phyloP scores from a whole-genome alignment of 2,888 invertebrate genomes.

The Diabrotica balteata region DNA sequence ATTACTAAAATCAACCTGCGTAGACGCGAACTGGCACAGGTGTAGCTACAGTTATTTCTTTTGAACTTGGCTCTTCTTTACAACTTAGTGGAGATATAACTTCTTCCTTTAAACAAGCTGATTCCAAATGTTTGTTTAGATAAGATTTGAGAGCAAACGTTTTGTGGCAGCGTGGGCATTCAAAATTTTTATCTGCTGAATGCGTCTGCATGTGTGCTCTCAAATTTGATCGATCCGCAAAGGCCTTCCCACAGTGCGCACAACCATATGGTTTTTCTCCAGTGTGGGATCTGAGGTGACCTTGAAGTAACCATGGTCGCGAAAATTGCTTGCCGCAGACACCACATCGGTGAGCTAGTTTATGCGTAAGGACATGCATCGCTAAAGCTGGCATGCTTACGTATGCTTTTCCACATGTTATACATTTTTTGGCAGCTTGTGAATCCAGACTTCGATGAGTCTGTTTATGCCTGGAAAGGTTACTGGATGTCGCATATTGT shows the following conservation, averaged over 20 bases:
- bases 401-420: constrained; percentile 94
- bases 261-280: constrained; percentile 94
- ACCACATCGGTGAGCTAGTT: constrained; percentile 88
- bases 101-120: constrained; percentile 80
- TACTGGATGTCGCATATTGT: constrained; percentile 88
- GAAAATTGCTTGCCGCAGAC: constrained; percentile 95
- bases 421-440: constrained; percentile 91
- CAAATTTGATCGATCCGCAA: constrained; percentile 92
- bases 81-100: constrained; percentile 44
- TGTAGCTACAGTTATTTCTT: constrained; percentile 39
- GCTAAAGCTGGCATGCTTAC: constrained; percentile 97
- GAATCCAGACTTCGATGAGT: constrained; percentile 93
- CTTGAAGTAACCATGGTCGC: constrained; percentile 92
- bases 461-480: constrained; percentile 88
- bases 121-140: constrained; percentile 92
- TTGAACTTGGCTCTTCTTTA: constrained; percentile 36
- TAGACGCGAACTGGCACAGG: constrained; percentile 50
- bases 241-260: constrained; percentile 93
- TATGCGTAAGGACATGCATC: constrained; percentile 92
- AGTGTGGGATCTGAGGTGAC: constrained; percentile 88
- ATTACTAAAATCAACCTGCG: constrained; percentile 45
- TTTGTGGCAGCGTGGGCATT: constrained; percentile 87
- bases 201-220: constrained; percentile 96
- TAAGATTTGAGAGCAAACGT: constrained; percentile 94
- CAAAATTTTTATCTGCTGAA: constrained; percentile 87